These are phyloP conservation scores for Lichenostomus cassidix DNA, from an alignment of 2,113 vertebrate genomes.

Conservation along the genomic window DNA sequence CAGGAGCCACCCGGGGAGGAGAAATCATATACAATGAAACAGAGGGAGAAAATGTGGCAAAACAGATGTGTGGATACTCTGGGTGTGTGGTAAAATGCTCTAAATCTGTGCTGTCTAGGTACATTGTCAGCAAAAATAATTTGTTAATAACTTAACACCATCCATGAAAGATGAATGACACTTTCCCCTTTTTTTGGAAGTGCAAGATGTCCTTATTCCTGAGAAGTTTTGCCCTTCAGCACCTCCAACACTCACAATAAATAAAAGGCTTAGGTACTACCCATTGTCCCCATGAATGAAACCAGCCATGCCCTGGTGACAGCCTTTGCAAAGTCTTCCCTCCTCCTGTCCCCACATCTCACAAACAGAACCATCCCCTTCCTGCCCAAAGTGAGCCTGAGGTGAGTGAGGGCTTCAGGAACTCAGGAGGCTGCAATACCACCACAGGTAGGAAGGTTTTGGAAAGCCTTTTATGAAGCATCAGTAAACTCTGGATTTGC, in stretches of 20 bases:
- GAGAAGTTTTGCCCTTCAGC: neutral
- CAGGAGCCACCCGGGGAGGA: neutral
- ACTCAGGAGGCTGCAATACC: neutral
- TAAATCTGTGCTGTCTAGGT: neutral
- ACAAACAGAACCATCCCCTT: neutral
- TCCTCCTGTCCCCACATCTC: neutral
- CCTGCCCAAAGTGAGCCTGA: neutral
- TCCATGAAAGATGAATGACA: neutral
- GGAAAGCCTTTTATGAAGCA: neutral
- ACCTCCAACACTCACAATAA: neutral
- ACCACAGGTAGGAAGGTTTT: neutral
- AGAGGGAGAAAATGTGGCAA: neutral
- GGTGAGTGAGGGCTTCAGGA: neutral
- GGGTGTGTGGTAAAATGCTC: neutral
- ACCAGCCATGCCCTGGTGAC: neutral
- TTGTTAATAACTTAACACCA: neutral
- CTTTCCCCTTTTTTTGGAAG: neutral
- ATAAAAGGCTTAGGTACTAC: neutral
- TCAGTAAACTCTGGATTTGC: neutral
- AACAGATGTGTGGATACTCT: neutral
- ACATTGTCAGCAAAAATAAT: neutral
- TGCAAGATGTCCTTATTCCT: neutral
- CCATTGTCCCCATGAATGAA: neutral
- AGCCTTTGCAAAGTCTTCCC: neutral
- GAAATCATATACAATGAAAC: neutral